These are phyloP conservation scores for Phrynosoma platyrhinos DNA, from an alignment of 2,113 vertebrate species.

Conservation along the genomic window DNA sequence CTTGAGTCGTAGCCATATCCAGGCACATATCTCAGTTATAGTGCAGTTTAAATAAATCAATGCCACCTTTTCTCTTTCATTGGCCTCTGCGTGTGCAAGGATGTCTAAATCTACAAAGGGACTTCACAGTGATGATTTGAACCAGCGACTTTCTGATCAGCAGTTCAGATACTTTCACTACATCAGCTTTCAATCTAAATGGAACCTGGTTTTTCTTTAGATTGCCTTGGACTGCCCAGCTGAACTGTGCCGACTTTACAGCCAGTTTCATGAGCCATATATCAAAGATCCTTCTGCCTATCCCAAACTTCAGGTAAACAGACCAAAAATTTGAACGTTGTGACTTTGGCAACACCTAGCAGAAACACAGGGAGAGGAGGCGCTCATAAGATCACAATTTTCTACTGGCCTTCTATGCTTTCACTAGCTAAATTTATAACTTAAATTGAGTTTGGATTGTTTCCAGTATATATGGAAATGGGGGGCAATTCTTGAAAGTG, in stretches of 20 bases:
- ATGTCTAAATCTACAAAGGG: too few species aligned
- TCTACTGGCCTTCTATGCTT: too few species aligned
- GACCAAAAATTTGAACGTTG: not conserved
- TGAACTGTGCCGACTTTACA: conserved; percentile 85
- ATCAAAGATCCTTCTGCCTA: conserved; percentile 93
- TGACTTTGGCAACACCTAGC: not conserved
- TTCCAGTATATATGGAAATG: too few species aligned
- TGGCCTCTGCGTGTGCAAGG: not conserved
- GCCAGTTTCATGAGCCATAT: conserved; percentile 89
- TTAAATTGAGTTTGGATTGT: too few species aligned
- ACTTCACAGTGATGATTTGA: not conserved
- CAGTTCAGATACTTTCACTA: not conserved
- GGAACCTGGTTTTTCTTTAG: conserved; percentile 65
- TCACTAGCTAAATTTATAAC: too few species aligned
- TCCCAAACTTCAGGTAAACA: conserved; percentile 89
- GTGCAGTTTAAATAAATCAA: too few species aligned
- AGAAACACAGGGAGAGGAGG: not conserved
- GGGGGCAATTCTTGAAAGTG: too few species aligned
- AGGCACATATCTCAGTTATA: not conserved
- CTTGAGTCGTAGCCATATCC: not conserved
- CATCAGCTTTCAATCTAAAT: not conserved
- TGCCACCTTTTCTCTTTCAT: too few species aligned
- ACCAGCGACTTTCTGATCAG: not conserved
- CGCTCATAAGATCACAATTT: not conserved
- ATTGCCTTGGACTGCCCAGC: conserved; percentile 90